phyloP scores from a whole-genome alignment of 2,888 invertebrate species.

The Ectemnius lituratus region DNA sequence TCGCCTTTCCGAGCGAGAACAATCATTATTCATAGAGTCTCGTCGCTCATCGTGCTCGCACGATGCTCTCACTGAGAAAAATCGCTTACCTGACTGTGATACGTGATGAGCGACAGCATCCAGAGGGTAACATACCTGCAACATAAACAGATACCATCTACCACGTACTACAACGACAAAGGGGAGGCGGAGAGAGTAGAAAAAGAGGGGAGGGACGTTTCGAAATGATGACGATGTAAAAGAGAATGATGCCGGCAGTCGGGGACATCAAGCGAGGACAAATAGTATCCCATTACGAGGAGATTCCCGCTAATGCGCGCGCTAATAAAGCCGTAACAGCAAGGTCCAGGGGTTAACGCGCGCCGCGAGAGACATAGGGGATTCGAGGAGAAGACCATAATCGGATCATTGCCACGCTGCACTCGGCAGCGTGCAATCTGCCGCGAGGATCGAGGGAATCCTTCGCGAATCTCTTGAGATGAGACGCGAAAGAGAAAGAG shows the following conservation, averaged over 20 bases:
- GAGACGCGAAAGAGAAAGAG: constrained; percentile 23
- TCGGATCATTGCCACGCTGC: constrained; percentile 50
- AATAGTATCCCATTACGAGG: not conserved
- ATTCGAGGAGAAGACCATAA: constrained; percentile 42
- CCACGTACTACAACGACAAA: too few relatives aligned
- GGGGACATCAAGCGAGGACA: not conserved
- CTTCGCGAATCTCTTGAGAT: constrained; percentile 31
- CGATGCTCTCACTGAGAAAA: not conserved
- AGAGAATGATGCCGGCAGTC: not conserved
- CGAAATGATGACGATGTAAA: constrained; percentile 18
- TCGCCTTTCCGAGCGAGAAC: constrained; percentile 28
- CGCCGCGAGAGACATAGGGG: constrained; percentile 17
- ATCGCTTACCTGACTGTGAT: constrained; percentile 67
- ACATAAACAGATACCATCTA: constrained; percentile 42
- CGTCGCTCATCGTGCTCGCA: not conserved
- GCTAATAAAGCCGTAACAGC: not conserved
- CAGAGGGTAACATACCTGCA: constrained; percentile 71
- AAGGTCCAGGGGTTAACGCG: constrained; percentile 8
- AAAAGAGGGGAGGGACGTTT: constrained; percentile 9
- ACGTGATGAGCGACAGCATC: constrained; percentile 65
- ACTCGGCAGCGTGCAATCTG: constrained; percentile 32
- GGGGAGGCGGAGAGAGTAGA: not conserved
- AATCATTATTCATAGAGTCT: not conserved
- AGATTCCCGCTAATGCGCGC: not conserved
- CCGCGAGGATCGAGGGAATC: constrained; percentile 37